phyloP scores from a whole-genome alignment of 2,888 invertebrate species.

The Artemia sp. region DNA sequence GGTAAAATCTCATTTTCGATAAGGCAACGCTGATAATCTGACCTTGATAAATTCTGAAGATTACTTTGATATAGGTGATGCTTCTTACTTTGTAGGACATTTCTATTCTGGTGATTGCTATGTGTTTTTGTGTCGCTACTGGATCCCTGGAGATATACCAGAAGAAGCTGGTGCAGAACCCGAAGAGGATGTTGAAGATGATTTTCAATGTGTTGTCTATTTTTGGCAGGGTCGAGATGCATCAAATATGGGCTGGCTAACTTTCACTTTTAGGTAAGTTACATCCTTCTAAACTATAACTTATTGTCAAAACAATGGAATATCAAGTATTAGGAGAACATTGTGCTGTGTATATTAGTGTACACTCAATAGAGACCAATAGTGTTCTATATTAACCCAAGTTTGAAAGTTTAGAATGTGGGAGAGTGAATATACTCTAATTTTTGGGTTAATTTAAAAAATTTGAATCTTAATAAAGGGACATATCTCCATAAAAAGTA shows the following conservation, averaged over 20 bases:
- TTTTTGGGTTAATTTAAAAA: no score
- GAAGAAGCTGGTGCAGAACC: constrained; percentile 24
- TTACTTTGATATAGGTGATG: no score
- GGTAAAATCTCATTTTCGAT: no score
- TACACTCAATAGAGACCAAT: no score
- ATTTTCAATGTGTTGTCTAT: constrained; percentile 90
- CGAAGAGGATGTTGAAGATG: constrained; percentile 42
- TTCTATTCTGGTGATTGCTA: constrained; percentile 93
- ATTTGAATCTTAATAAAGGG: no score
- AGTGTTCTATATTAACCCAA: no score
- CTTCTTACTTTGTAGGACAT: constrained; percentile 37
- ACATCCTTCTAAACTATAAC: background rate
- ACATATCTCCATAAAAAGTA: no score
- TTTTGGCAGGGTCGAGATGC: constrained; percentile 95
- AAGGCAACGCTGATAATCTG: no score
- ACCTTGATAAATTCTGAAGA: no score
- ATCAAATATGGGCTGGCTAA: constrained; percentile 98
- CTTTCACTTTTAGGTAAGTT: constrained; percentile 74
- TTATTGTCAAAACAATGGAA: background rate
- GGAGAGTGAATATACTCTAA: no score
- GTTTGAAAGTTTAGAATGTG: no score
- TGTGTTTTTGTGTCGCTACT: constrained; percentile 91
- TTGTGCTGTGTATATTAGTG: no score
- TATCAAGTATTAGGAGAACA: background rate
- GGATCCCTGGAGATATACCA: constrained; percentile 51